Evolutionary conservation across 2,113 vertebrate species (phyloP), one percentile per base, ranked within the genome.

Genomic region (Bujurquina vittata): DNA sequence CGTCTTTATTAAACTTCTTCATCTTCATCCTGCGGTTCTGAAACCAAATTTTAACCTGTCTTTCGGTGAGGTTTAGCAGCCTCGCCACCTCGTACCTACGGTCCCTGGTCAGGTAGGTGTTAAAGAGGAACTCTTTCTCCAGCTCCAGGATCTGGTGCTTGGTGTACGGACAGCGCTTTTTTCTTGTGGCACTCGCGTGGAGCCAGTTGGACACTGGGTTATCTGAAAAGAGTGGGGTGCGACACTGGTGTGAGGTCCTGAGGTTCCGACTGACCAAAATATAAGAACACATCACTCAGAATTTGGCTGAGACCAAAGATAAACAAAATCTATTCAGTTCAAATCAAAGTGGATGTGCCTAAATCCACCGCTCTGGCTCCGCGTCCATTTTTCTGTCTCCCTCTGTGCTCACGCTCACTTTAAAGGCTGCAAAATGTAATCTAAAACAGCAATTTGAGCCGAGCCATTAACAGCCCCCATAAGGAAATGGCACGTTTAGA

Each of bases 11-110:
- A 95, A 98, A 98, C 95, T 99, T 99, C 96, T 99, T 99, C 98
- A 99, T 98, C 96, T 99, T 99, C 98, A 99, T 99, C 91, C 97
- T 96, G 90, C 98, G 96, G 92, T 99, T 99, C 93, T 99, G 98
- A 95, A 99, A 99, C 98, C 98, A 99, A 93, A 99, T 99, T 95
- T 99, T 99, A 92, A 99, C 97, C 96, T 99, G 98, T 96, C 98
- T 97, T 93, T 99, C 98, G 1, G 98, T 99, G 90, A 99, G 95
- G 93, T 97, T 99, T 65, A 99, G 95, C 83, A 96, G 96, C 75
- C 98, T 95, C 73, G 98, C 97, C 88, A 99, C 98, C 93, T 99
- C 98, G 78, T 99, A 99, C 95, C 98, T 96, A 65, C 98, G 97
- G 96, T 99, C 98, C 95, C 98, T 95, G 89, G 98, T 99, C 93